phyloP scores from a whole-genome alignment of 2,888 invertebrate species.

The Gymnosoma rotundatum region DNA sequence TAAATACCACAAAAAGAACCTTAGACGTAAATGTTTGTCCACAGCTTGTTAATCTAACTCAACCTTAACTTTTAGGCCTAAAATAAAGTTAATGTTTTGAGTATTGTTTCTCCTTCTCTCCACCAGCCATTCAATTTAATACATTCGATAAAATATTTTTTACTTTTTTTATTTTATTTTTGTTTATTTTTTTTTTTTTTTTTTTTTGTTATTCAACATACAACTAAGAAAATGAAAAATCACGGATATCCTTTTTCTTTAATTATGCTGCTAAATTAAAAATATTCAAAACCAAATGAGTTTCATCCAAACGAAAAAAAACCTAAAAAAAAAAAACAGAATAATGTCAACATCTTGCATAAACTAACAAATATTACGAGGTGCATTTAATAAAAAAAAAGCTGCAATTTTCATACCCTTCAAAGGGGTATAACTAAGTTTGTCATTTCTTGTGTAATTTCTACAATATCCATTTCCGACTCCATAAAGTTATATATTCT shows the following conservation, averaged over 20 bases:
- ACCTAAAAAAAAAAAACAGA: slow-evolving; percentile 15
- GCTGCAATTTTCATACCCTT: too few species aligned
- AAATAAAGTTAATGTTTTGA: background rate
- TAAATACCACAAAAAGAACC: too few species aligned
- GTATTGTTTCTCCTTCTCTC: background rate
- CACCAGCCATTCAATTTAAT: slow-evolving; percentile 16
- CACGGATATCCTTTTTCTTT: slow-evolving; percentile 75
- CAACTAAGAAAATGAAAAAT: slow-evolving; percentile 73
- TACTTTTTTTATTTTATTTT: too few species aligned
- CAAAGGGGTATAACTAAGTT: too few species aligned
- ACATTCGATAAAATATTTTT: slow-evolving; percentile 38
- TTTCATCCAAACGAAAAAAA: slow-evolving; percentile 61
- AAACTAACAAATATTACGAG: slow-evolving; percentile 55
- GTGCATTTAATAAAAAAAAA: too few species aligned
- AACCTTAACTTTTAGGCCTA: background rate
- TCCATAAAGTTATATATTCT: too few species aligned
- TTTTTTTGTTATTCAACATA: slow-evolving; percentile 13
- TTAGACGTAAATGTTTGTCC: too few species aligned
- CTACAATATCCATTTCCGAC: too few species aligned
- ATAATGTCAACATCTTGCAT: slow-evolving; percentile 63
- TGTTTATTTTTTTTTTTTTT: too few species aligned
- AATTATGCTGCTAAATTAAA: slow-evolving; percentile 75
- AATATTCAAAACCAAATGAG: slow-evolving; percentile 75
- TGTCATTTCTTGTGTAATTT: too few species aligned
- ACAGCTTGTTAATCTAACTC: too few species aligned